Evolutionary conservation across 2,113 vertebrate genomes (phyloP), one percentile per base, ranked within the genome.

Genomic region (Oreotrochilus melanogaster): DNA sequence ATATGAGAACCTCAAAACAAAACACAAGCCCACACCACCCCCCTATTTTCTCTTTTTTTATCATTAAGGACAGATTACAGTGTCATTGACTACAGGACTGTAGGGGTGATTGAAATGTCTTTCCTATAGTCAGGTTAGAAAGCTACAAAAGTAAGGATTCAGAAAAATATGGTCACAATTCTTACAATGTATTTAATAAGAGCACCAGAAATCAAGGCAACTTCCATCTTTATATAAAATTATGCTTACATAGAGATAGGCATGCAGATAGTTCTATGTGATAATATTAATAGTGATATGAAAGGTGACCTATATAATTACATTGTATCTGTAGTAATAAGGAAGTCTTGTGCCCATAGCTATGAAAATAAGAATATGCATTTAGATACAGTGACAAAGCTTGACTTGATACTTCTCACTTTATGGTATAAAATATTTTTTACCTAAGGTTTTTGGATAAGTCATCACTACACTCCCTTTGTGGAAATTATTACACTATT

Each of bases 1-100:
- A 4, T 10, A 19, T 2, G 4, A 1, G 25, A 51, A 25, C 50
- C 50, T 11, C 48, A 50, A 51, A 53, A 53, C 2, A 27, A 74
- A 6, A n/a, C 9, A 27, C 14, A 62, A 73, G 39, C 6, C 25
- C 42, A 28, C 10, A 69, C 4, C 12, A 37, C 6, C 27, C 0
- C 1, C 3, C 4, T 23, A 10, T 10, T 30, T 71, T n/a, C 0
- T 35, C 39, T 18, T 18, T 31, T 7, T 1, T 5, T 14, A 1
- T 14, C 19, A 21, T 14, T 33, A 47, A 60, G 35, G 14, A 35
- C 5, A 69, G 57, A 54, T 53, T n/a, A 11, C 11, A 24, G 1
- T 33, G 72, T 45, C 17, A 15, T 67, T 62, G 10, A 35, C 22
- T 48, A 16, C 13, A 74, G 25, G 9, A 18, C 25, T 21, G 22